A percentile compares a stretch with the other conserved stretches of the same genome.
Evolutionary conservation across 2,797 vertebrate genomes (phyloP).

Genomic region (Falco berigora): DNA sequence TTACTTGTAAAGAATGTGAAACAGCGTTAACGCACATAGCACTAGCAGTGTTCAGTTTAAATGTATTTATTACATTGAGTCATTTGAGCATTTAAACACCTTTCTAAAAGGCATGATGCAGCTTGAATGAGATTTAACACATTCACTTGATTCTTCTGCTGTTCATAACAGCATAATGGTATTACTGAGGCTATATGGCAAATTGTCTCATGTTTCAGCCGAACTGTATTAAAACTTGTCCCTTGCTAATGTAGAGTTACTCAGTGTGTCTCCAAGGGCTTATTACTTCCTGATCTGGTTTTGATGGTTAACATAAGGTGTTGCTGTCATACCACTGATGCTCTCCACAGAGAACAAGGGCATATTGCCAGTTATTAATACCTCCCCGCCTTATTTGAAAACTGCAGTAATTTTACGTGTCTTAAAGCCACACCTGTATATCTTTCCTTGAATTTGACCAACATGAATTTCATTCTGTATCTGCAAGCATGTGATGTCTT

Average conservation of each 20-base stretch:
- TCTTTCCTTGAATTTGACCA: not conserved
- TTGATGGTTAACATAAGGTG: not conserved
- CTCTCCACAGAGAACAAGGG: not conserved
- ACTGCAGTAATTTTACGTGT: not conserved
- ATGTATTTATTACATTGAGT: conserved; percentile 18
- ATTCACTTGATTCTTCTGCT: conserved; percentile 21
- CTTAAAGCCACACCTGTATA: not conserved
- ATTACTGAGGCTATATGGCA: not conserved
- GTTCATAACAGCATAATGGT: conserved; percentile 40
- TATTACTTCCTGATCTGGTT: not conserved
- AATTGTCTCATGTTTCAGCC: not conserved
- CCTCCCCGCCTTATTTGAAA: not conserved
- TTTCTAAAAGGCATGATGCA: conserved; percentile 34
- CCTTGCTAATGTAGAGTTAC: not conserved
- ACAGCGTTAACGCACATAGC: conserved; percentile 31
- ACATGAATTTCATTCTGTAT: fast-evolving
- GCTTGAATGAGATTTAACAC: conserved; percentile 14
- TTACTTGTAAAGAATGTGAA: conserved; percentile 29
- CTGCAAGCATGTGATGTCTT: not conserved
- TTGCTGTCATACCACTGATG: not conserved
- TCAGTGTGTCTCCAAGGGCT: not conserved
- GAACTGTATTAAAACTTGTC: not conserved
- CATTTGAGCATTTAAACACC: conserved; percentile 53
- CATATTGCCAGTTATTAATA: not conserved
- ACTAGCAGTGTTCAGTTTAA: conserved; percentile 8